Evolutionary conservation across 1,140 invertebrate genomes (phyloP), one percentile per base, ranked within the genome.

Genomic region (Drosophila mayri): DNA sequence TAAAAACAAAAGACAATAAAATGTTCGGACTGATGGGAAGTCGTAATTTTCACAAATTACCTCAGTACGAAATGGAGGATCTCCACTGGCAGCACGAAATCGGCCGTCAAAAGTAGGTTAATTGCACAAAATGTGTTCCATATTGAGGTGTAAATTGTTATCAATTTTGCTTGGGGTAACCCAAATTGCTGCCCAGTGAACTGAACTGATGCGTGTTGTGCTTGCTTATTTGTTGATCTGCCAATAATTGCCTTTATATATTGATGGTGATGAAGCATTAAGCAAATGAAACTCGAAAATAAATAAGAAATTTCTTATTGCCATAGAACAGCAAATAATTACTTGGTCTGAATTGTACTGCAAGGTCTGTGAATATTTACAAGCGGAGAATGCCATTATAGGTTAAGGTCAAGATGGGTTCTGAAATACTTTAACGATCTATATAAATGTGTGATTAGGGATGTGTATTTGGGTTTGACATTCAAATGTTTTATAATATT

Each of bases 101-200:
- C 37, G 46, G 10, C 14, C 28, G 25, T 46, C 58, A 44, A 50
- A 82, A 77, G 44, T 81, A 79, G 79, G 79, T 82, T 79, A 83
- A 83, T 83, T 83, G 47, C 60, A 20, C 63, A 46, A 52, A 55
- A 55, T 68, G 50, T 77, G 83, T 75, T 74, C 79, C 66, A 73
- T 78, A 76, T 76, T 83, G 28, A 88, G 83, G 83, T 86, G 83
- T 88, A 68, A 86, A 86, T 88, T 88, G 83, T 88, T 73, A 86
- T 79, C 79, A 86, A 79, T 79, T 87, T 76, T 12, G 66, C 37
- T 14, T 68, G 25, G n/a, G 25, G 35, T 73, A 72, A 76, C 74
- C 62, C 60, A 25, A 76, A 74, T 64, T 62, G 57, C 44, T 38
- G 20, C n/a, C 25, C 28, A 61, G 62, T 67, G 71, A 71, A 18